Base-by-base conservation (phyloP, 2,888 invertebrate genomes). In the Nysson spinosus region DNA sequence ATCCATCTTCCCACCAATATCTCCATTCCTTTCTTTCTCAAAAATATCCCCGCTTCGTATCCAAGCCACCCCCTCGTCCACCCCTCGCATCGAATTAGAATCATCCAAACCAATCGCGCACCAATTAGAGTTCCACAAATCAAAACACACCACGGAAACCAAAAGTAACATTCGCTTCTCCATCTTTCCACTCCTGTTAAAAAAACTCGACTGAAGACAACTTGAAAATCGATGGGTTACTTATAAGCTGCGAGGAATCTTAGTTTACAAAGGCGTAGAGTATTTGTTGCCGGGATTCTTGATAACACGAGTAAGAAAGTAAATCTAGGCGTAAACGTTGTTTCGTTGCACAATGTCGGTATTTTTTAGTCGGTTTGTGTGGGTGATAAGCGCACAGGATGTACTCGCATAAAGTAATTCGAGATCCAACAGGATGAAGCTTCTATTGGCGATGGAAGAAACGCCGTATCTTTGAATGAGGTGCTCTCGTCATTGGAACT, bases 261-360 rank as follows among this genome's bases (percentile, higher is more conserved):
- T 9, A 34, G 71, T 71, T 67, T 57, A 75, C 54, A 58, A 43
- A 74, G 47, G 55, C 24, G 46, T 74, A 52, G 49, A 37, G 30
- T 58, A 51, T 63, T 47, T 52, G 50, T 71, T 72, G 64, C 66
- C 56, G 62, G 51, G 50, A 55, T n/a, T n/a, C n/a, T n/a, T 42
- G 80, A 78, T 80, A 75, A 76, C 63, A 52, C 24, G 28, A 34
- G 4, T 43, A 20, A 28, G 12, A 75, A 75, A 68, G 81, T 72
- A 75, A 81, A 79, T 75, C 58, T 71, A 65, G 80, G 80, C 55
- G 79, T 75, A 54, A 54, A 70, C 72, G 52, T 22, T 24, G 43
- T n/a, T 30, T 37, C 20, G 49, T 77, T 78, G 57, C 78, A 72
- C 75, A 77, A 77, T 72, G 47, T n/a, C 42, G 63, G 44, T 34